Percentiles rank a stretch among this genome's conserved stretches.
Evolutionary conservation across 2,888 invertebrate species (phyloP).

Genomic region (Meiosimyza platycephala): DNA sequence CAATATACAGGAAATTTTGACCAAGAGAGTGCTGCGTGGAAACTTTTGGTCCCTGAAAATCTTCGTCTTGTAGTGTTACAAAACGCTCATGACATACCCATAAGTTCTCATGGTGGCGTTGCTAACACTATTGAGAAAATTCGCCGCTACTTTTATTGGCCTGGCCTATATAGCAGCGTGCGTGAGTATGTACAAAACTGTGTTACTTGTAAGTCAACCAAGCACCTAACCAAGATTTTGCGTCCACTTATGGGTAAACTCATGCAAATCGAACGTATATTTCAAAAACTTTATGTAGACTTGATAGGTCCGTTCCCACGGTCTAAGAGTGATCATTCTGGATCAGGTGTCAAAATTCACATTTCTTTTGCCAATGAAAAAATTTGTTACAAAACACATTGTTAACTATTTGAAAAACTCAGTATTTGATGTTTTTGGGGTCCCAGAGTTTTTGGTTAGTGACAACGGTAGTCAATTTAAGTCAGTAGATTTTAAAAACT

Average conservation of each 20-base stretch:
- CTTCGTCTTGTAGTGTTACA: no score
- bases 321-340: no score
- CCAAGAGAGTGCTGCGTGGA: background rate
- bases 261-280: no score
- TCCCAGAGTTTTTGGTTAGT: background rate
- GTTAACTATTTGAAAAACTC: background rate
- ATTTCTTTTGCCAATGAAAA: background rate
- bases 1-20: conserved; percentile 11
- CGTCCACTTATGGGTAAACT: no score
- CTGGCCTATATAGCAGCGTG: conserved; percentile 30
- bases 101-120: no score
- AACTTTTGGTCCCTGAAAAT: background rate
- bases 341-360: no score
- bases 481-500: background rate
- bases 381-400: background rate
- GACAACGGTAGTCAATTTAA: conserved; percentile 3
- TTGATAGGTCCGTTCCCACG: no score
- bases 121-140: no score
- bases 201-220: conserved; percentile 1
- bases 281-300: no score
- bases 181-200: conserved; percentile 19
- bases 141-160: background rate
- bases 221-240: no score
- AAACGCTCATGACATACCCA: no score
- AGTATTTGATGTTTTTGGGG: background rate